Percentiles rank a stretch among this genome's conserved stretches.
Conservation (phyloP, 2,888 invertebrate species). For the Cephalotes varians region DNA sequence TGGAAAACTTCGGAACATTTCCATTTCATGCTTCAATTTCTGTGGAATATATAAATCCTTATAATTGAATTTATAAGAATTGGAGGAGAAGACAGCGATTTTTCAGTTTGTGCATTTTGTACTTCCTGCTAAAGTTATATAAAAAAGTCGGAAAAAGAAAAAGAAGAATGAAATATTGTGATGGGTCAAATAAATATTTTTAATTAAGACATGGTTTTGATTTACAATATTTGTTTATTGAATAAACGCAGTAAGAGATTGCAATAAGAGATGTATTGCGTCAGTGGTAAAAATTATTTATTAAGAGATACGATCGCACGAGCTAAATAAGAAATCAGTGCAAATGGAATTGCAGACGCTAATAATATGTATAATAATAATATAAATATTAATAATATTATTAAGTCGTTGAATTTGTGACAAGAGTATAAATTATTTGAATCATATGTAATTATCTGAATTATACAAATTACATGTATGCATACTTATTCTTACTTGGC, state of each 20-base stretch:
- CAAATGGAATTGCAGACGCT: too few species aligned
- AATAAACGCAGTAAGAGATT: background rate
- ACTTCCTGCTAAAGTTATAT: background rate
- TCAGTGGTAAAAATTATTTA: too few species aligned
- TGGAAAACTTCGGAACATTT: constrained; percentile 23
- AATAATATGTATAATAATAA: too few species aligned
- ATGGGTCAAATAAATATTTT: background rate
- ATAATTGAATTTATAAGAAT: background rate
- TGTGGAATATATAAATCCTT: background rate
- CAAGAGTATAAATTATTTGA: too few species aligned
- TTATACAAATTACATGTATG: too few species aligned
- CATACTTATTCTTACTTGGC: too few species aligned
- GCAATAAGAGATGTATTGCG: too few species aligned
- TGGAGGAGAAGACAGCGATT: background rate
- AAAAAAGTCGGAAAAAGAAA: background rate
- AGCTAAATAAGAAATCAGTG: too few species aligned
- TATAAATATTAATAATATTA: too few species aligned
- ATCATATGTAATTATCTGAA: too few species aligned
- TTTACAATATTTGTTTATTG: background rate
- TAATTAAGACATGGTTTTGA: background rate
- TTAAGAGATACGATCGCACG: too few species aligned
- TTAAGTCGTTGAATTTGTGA: too few species aligned
- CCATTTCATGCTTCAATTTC: constrained; percentile 7
- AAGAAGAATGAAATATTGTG: background rate
- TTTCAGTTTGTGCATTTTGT: background rate